Evolutionary conservation across 1,140 invertebrate species (phyloP), one percentile per base, ranked within the genome.

Genomic region (Campoletis sonorensis): DNA sequence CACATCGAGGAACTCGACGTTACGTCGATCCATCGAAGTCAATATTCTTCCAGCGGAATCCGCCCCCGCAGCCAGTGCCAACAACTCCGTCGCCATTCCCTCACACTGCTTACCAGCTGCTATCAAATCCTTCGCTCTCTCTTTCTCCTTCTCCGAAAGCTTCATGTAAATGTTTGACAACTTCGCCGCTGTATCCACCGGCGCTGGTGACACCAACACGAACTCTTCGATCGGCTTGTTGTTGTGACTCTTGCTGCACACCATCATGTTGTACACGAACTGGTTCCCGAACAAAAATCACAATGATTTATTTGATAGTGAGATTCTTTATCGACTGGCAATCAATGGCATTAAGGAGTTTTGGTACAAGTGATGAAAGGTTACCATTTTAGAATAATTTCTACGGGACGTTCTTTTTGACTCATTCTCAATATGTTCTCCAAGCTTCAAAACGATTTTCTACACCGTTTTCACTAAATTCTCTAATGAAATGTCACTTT

Each of bases 231-330:
- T 97, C 0, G 98, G 98, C 86, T 97, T 97, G 91, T 99, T 99
- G 84, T 98, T 96, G 91, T 97, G 96, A 86, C 98, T 97, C 92
- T 99, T 99, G 13, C 98, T 98, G 91, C 98, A 98, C 7, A 99
- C 96, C 98, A 99, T 99, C 87, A 99, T 93, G 91, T 99, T 99
- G 92, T 99, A 99, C 30, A 99, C 97, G 91, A 99, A 99, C 95
- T 97, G 30, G 49, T 54, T n/a, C 10, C 27, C n/a, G n/a, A n/a
- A n/a, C n/a, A n/a, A n/a, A n/a, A n/a, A n/a, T n/a, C n/a, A n/a
- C n/a, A n/a, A n/a, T n/a, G n/a, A n/a, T n/a, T n/a, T n/a, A n/a
- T n/a, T n/a, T n/a, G n/a, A n/a, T n/a, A n/a, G n/a, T n/a, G n/a
- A n/a, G n/a, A n/a, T n/a, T n/a, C n/a, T n/a, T n/a, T n/a, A n/a